Conservation (phyloP, 2,888 invertebrate genomes). For the Mongoloraphidia duomilia region DNA sequence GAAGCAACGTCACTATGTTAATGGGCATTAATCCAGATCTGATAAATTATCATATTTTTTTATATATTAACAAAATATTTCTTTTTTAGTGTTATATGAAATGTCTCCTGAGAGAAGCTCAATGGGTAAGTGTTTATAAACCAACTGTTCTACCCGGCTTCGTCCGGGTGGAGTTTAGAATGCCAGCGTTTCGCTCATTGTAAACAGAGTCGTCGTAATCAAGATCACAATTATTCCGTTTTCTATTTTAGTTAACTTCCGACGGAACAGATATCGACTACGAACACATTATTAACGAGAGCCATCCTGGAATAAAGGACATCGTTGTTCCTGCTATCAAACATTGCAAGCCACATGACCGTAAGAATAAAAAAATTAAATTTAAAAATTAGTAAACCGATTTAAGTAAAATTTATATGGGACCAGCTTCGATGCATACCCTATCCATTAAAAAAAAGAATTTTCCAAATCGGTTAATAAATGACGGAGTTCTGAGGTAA, state of each 20-base stretch:
- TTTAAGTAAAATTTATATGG: too few species aligned
- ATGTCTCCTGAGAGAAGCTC: conserved; percentile 22
- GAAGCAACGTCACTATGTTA: too few species aligned
- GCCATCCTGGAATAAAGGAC: conserved; percentile 20
- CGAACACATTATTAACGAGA: conserved; percentile 19
- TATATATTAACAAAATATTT: neutral
- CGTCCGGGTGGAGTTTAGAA: neutral
- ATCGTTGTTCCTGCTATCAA: conserved; percentile 18
- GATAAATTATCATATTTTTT: neutral
- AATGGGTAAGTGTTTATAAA: conserved; percentile 19
- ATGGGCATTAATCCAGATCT: too few species aligned
- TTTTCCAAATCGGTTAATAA: too few species aligned
- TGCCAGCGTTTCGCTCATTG: neutral
- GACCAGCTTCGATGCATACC: too few species aligned
- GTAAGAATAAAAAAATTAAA: conserved; percentile 16
- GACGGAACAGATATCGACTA: conserved; percentile 20
- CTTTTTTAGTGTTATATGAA: conserved; percentile 24
- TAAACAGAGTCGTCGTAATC: neutral
- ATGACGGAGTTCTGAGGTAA: too few species aligned
- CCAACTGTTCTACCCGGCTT: neutral
- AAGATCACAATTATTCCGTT: conserved; percentile 5
- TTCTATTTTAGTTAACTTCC: conserved; percentile 17
- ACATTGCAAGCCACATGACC: conserved; percentile 20
- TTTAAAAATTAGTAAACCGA: too few species aligned
- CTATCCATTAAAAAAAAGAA: too few species aligned